A percentile compares a stretch with the other conserved stretches of the same genome.
Conservation (phyloP, 2,113 vertebrate genomes). For the Sander lucioperca region DNA sequence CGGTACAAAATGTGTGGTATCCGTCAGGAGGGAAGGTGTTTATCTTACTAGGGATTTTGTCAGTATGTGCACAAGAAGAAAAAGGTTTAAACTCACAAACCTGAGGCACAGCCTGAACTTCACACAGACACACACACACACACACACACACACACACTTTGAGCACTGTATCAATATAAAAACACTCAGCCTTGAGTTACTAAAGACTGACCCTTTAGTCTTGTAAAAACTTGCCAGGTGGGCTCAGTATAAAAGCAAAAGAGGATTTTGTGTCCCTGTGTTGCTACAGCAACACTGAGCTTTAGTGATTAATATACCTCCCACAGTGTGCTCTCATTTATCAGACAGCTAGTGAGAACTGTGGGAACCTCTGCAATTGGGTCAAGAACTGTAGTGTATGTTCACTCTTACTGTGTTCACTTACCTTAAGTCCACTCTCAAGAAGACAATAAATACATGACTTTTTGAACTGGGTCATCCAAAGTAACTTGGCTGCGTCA, state of each 20-base stretch:
- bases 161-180: slow-evolving; percentile 53
- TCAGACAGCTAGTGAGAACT: slow-evolving; percentile 68
- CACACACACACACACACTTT: slow-evolving; percentile 3
- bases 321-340: slow-evolving; percentile 73
- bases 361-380: slow-evolving; percentile 73
- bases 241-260: slow-evolving; percentile 68
- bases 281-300: slow-evolving; percentile 64
- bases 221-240: slow-evolving; percentile 70
- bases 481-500: background rate
- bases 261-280: slow-evolving; percentile 68
- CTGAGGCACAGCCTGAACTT: slow-evolving; percentile 31
- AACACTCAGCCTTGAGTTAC: slow-evolving; percentile 51
- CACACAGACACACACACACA: slow-evolving; percentile 15
- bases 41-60: slow-evolving; percentile 61
- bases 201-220: slow-evolving; percentile 54
- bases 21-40: slow-evolving; percentile 58
- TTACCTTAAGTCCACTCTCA: slow-evolving; percentile 32
- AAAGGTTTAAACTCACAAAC: slow-evolving; percentile 53
- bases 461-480: slow-evolving; percentile 11
- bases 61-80: slow-evolving; percentile 25
- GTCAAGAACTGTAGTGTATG: slow-evolving; percentile 45
- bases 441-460: slow-evolving; percentile 29
- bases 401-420: slow-evolving; percentile 30
- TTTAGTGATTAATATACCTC: slow-evolving; percentile 81
- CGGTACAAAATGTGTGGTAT: slow-evolving; percentile 47